Evolutionary conservation across 1,140 invertebrate genomes (phyloP).

Genomic region (Vollenhovia emeryi): DNA sequence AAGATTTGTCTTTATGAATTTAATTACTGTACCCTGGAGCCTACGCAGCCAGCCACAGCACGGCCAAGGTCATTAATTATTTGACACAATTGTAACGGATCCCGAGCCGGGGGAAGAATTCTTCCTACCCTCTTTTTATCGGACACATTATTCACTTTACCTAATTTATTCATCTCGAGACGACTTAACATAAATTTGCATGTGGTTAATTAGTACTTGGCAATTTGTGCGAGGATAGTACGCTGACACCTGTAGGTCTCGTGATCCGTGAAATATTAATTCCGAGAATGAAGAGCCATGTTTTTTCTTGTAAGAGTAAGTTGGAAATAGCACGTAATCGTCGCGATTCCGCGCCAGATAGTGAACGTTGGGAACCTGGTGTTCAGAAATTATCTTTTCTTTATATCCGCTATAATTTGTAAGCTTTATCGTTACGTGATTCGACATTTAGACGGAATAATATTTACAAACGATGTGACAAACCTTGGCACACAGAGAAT

Average conservation of each 20-base stretch:
- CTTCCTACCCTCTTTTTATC: not conserved
- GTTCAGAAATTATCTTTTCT: not conserved
- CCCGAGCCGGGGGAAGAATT: not conserved
- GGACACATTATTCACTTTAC: conserved; percentile 1
- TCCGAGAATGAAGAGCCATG: not conserved
- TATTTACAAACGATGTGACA: not conserved
- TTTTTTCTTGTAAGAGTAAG: not conserved
- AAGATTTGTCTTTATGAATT: conserved; percentile 9
- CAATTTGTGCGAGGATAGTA: not conserved
- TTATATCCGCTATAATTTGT: not conserved
- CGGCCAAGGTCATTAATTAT: conserved; percentile 23
- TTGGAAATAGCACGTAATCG: not conserved
- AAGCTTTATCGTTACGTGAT: not conserved
- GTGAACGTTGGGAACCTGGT: not conserved
- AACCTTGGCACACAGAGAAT: not conserved
- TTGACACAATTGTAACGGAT: conserved; percentile 36
- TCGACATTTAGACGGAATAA: not conserved
- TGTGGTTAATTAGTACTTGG: conserved; percentile 24
- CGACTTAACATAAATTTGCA: conserved; percentile 50
- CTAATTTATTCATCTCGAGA: conserved; percentile 31
- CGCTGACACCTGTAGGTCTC: conserved; percentile 22
- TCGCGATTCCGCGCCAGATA: not conserved
- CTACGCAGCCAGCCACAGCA: not conserved
- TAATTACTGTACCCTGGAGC: not conserved
- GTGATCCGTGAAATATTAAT: conserved; percentile 40